Evolutionary conservation across 2,113 vertebrate genomes (phyloP), one percentile per base, ranked within the genome.

Genomic region (Cichladusa arquata): DNA sequence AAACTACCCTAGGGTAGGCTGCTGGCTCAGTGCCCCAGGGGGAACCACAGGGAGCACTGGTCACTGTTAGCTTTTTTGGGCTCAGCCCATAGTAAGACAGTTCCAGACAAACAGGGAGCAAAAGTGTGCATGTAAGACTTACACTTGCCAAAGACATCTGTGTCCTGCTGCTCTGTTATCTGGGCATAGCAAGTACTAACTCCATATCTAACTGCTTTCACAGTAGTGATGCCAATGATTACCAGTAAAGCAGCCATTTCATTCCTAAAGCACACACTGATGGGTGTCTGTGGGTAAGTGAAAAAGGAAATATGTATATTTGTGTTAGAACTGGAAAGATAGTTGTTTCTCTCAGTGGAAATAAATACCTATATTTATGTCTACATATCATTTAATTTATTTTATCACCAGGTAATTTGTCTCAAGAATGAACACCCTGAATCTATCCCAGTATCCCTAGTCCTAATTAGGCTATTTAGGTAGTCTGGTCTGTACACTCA

Each of bases 341-440:
- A 79, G 40, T 88, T 72, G 31, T 92, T 93, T 84, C 88, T 87
- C 36, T 82, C 82, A 67, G 36, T 88, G 69, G 78, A 86, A 89
- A 79, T 87, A 85, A 95, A 72, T 95, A 48, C 15, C 73, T 81
- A 26, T 83, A 76, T 96, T 61, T 94, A 90, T 94, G 72, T 90
- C 93, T 92, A 78, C 29, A 33, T 82, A 67, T 11, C 4, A 28
- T 86, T 81, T 88, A 94, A 96, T 96, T 95, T 97, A 97, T 93
- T 93, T 94, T 58, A 38, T 79, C 83, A 38, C 19, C 4, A 23
- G 51, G 74, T 81, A 61, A 45, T 71, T 81, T 40, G 29, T 82
- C 58, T 69, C 12, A 40, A 86, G 45, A 61, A 74, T 19, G 14
- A 93, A 44, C 33, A 65, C n/a, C 29, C 57, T 81, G 86, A 78